A percentile compares a stretch with the other conserved stretches of the same genome.
These are phyloP conservation scores for Nomada lathburiana DNA, from an alignment of 2,888 invertebrate species.

Conservation along the genomic window DNA sequence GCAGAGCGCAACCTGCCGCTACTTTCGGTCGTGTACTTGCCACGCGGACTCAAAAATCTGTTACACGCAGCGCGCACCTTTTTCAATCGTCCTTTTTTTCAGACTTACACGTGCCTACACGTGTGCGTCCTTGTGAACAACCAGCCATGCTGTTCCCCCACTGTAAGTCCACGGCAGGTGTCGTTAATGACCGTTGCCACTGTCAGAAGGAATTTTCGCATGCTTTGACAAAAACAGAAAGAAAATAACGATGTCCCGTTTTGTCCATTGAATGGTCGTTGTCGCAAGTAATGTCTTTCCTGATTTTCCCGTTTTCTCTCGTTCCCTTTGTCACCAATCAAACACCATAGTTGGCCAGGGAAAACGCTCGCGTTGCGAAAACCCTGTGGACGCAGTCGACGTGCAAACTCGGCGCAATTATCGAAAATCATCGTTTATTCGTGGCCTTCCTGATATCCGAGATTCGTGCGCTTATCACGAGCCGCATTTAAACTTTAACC, in stretches of 20 bases:
- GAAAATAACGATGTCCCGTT: not conserved
- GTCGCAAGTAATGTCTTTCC: slow-evolving; percentile 14
- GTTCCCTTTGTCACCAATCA: not conserved
- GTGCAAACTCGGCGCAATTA: not conserved
- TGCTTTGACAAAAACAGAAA: slow-evolving; percentile 22
- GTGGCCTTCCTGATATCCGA: not conserved
- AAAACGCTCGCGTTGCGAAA: not conserved
- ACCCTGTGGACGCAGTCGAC: not conserved
- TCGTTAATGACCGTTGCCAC: slow-evolving; percentile 40
- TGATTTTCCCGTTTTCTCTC: not conserved
- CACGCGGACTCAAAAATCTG: slow-evolving; percentile 12
- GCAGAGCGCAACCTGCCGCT: slow-evolving; percentile 4
- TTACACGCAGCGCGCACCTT: slow-evolving; percentile 37
- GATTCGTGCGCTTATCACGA: slow-evolving; percentile 29
- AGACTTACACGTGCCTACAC: slow-evolving; percentile 96
- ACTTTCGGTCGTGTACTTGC: slow-evolving; percentile 7
- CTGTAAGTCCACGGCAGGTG: slow-evolving; percentile 86
- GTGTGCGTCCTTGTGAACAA: slow-evolving; percentile 95
- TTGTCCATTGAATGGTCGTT: slow-evolving; percentile 4
- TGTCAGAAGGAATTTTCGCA: slow-evolving; percentile 49
- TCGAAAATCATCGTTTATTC: not conserved
- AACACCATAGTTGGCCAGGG: not conserved
- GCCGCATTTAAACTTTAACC: slow-evolving; percentile 27
- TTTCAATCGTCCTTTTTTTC: slow-evolving; percentile 84
- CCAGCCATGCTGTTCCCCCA: slow-evolving; percentile 92